Base-by-base conservation (phyloP, 2,888 invertebrate genomes). In the Mesoligia furuncula region DNA sequence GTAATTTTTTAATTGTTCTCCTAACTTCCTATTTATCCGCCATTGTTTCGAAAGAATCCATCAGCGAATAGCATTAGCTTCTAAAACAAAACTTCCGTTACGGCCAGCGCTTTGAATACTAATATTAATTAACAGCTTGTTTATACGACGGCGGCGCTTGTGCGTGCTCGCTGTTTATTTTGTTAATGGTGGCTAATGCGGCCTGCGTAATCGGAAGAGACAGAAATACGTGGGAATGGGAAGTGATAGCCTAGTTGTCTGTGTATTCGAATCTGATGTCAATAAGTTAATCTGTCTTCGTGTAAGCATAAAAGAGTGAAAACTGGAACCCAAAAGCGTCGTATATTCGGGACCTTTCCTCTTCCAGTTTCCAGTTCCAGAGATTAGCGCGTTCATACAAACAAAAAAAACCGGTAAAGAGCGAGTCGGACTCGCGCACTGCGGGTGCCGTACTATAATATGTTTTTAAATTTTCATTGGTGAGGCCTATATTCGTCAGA, bases 101-200 rank as follows among this genome's bases (percentile, higher is more conserved):
- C 73, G 70, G 74, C 59, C 70, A 73, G 71, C 75, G 86, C 87
- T 77, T 80, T 68, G 83, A 87, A 89, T 85, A 85, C 78, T 77
- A 36, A 36, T 87, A 88, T 87, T 83, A 84, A 86, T 84, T 79
- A 86, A 81, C 77, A 69, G 57, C 57, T 62, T 81, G 80, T 87
- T 77, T 86, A 86, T 82, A 80, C 74, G 73, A 20, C 24, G 51
- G 54, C 39, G 51, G 54, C 39, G 65, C n/a, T 75, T 73, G 51
- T 66, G 73, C 73, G 79, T 80, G 81, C 65, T 73, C 54, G 74
- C 51, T 86, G 81, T 89, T 85, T 86, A 82, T 81, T 69, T 81
- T 72, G 77, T 79, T 81, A 87, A 87, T 88, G 87, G 79, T 66
- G 70, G 77, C 79, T 86, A 83, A 88, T 88, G 83, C 31, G 66